Base-by-base conservation (phyloP, 2,888 invertebrate genomes). In the Hedychridium roseum region DNA sequence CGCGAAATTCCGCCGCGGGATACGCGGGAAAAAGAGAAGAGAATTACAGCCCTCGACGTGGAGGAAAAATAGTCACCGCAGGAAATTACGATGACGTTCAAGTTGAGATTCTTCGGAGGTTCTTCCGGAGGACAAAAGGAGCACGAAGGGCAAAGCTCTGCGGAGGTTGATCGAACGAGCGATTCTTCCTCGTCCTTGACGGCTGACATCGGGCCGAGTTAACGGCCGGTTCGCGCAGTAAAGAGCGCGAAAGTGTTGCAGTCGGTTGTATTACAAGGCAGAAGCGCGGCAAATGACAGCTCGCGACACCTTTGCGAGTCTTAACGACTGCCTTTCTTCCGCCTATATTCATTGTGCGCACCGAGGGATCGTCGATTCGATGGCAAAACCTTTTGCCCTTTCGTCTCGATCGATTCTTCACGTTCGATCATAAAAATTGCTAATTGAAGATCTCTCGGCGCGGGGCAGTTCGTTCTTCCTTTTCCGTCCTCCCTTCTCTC, bases 121-220 rank as follows among this genome's bases (percentile, higher is more conserved):
- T 14, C n/a, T 12, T 3, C 14, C n/a, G n/a, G n/a, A n/a, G n/a
- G 14, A 5, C 14, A 2, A 14, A 31, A 3, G 12, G 16, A 32
- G 16, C 16, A 44, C 36, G 36, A 42, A 52, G 43, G 51, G 41
- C 55, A 52, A 52, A 52, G 49, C 43, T 38, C 23, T 11, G 6
- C 35, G 34, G 30, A 14, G n/a, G n/a, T 3, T 9, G 32, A 21
- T 30, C 30, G 43, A 26, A n/a, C n/a, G n/a, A n/a, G n/a, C n/a
- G n/a, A n/a, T n/a, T n/a, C n/a, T n/a, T n/a, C n/a, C n/a, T n/a
- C n/a, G n/a, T n/a, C n/a, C n/a, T n/a, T n/a, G n/a, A n/a, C n/a
- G n/a, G n/a, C n/a, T n/a, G n/a, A n/a, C n/a, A n/a, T n/a, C n/a
- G n/a, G n/a, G n/a, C n/a, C n/a, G n/a, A n/a, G n/a, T n/a, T n/a